Evolutionary conservation across 2,888 invertebrate genomes (phyloP), one percentile per base, ranked within the genome.

Genomic region (Pristionchus arcanus): DNA sequence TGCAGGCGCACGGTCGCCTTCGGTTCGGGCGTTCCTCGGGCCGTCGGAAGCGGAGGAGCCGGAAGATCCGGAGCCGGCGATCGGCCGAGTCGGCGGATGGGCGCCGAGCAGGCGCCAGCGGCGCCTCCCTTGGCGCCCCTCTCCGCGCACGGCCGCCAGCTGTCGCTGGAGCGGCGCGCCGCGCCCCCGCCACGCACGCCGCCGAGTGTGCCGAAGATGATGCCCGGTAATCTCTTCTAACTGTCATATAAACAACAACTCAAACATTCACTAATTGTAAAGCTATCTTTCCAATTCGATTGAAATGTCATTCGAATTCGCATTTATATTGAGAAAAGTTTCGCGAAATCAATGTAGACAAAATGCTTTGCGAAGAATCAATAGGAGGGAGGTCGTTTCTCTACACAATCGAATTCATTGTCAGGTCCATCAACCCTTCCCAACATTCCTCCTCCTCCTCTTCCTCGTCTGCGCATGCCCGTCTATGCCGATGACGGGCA

Each of bases 131-230:
- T 49, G n/a, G 25, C 84, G 84, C 59, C 55, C 9, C 84, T 85
- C 25, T 34, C 34, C 84, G 84, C 84, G 34, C 31, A 85, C 31
- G 84, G 84, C 19, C 84, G 84, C 31, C 25, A 55, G 49, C 55
- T 85, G 84, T 85, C 84, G 84, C 34, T 85, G 59, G 84, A 85
- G 31, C 55, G 84, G 55, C 55, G 84, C 21, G 25, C 16, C 21
- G 55, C 55, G 55, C 55, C 15, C 19, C n/a, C 55, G 2, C 84
- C 34, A 21, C 55, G 84, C 13, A 85, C 84, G 34, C 84, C 84
- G 34, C 83, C 83, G 4, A n/a, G 25, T 0, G 5, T 63, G 63
- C 63, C 63, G 25, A 63, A n/a, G 63, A 25, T n/a, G 63, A 11
- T 63, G 63, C n/a, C 63, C 7, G 63, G 63, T 63, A 63, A 5